Base-by-base conservation (phyloP, 2,888 invertebrate species). In the Apoderus coryli region DNA sequence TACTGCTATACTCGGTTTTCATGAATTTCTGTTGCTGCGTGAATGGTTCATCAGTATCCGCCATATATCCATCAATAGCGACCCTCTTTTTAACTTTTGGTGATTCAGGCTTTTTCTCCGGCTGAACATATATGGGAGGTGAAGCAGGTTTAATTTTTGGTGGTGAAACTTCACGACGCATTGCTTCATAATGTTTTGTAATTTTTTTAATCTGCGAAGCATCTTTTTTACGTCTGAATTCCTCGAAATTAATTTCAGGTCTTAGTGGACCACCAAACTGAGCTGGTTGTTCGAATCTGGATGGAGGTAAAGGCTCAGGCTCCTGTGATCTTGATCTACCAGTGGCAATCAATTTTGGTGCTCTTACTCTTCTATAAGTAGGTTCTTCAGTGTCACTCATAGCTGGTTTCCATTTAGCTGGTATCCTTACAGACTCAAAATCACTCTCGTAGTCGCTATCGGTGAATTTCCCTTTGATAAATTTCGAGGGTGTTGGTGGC, bases 401-500 rank as follows among this genome's bases (percentile, higher is more conserved):
- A 40, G 64, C 69, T 14, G 68, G 69, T 38, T 68, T 67, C 67
- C 70, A 72, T 44, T 69, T 72, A 1, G 60, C 50, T 3, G 50
- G 52, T 29, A 60, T 57, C 41, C 46, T 50, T 2, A 50, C 39
- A 9, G 59, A 52, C 41, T 69, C 69, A 35, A 68, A 58, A 51
- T 76, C 76, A 34, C 73, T 75, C 49, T 76, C 76, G 43, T 76
- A 74, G 43, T 76, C 75, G 38, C 73, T 74, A 44, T 72, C 74
- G 16, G 63, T 60, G 40, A 68, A 62, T 38, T 60, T 64, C 6
- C 64, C 63, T 45, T 65, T 68, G 2, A 64, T 51, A 40, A 72
- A 64, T 42, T 69, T 72, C 0, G 61, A 60, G 1, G 72, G 72
- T 13, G 66, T 59, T 1, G 69, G 64, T 3, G 69, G 67, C 13